Evolutionary conservation across 2,888 invertebrate species (phyloP).

Genomic region (Napeogenes sylphis): DNA sequence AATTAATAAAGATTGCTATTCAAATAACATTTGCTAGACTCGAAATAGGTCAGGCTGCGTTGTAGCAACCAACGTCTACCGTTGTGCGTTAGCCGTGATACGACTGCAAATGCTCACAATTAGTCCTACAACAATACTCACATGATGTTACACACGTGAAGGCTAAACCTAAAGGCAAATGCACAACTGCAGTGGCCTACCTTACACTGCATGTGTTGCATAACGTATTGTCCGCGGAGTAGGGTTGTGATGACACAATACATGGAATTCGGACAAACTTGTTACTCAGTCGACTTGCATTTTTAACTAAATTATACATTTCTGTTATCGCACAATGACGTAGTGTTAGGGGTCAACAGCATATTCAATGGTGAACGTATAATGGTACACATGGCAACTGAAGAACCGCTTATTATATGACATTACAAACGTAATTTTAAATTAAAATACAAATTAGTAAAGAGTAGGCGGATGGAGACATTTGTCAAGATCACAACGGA

Average conservation of each 20-base stretch:
- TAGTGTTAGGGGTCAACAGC: no score
- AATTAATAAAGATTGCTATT: constrained; percentile 17
- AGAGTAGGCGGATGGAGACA: constrained; percentile 38
- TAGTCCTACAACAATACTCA: constrained; percentile 15
- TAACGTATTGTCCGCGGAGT: constrained; percentile 57
- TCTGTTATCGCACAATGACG: no score
- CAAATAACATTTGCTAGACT: constrained; percentile 49
- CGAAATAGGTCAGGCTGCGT: constrained; percentile 63
- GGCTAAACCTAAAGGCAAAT: constrained; percentile 16
- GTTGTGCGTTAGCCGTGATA: constrained; percentile 65
- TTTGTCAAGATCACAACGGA: constrained; percentile 56
- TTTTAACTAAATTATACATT: constrained; percentile 2
- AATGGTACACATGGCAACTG: constrained; percentile 6
- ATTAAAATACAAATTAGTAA: constrained; percentile 23
- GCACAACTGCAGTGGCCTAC: constrained; percentile 16
- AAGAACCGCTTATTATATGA: constrained; percentile 13
- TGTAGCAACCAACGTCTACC: constrained; percentile 54
- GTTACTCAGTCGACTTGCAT: constrained; percentile 34
- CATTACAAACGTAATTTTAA: constrained; percentile 14
- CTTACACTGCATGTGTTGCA: constrained; percentile 43
- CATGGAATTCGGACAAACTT: constrained; percentile 39
- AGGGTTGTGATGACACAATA: constrained; percentile 48
- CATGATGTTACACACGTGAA: constrained; percentile 20
- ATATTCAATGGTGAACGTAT: constrained; percentile 10
- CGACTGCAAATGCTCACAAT: constrained; percentile 52